These are phyloP conservation scores for Oenanthe oenanthe DNA, from an alignment of 2,113 vertebrate species.

Conservation along the genomic window DNA sequence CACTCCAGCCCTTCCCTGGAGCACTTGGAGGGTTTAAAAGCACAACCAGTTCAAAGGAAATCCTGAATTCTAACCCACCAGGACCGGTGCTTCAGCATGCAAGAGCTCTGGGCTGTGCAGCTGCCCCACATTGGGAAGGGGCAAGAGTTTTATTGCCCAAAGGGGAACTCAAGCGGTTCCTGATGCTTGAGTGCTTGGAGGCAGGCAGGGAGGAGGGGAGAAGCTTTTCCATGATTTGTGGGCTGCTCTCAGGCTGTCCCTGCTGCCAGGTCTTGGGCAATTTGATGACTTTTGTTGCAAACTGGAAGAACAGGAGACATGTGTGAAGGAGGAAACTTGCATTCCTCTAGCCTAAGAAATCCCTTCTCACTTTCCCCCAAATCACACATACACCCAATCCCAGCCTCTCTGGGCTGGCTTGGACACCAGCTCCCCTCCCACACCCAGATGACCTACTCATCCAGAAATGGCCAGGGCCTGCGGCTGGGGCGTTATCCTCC, in stretches of 20 bases:
- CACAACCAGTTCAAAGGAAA: not conserved
- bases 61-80: not conserved
- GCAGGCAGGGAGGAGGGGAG: conserved; percentile 42
- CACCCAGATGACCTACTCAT: conserved; percentile 63
- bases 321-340: conserved; percentile 65
- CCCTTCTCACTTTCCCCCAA: conserved; percentile 71
- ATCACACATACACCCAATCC: conserved; percentile 68
- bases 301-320: conserved; percentile 66
- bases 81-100: not conserved
- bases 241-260: conserved; percentile 40
- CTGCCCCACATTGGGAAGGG: not conserved
- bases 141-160: conserved; percentile 5
- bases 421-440: conserved; percentile 70
- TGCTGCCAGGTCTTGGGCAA: conserved; percentile 64
- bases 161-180: not conserved
- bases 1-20: not conserved
- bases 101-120: not conserved
- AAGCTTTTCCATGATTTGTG: not conserved
- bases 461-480: conserved; percentile 30
- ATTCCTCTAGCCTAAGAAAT: conserved; percentile 73
- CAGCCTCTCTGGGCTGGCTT: conserved; percentile 57
- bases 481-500: conserved; percentile 24
- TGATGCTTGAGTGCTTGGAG: not conserved
- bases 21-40: not conserved
- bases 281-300: conserved; percentile 61